Base-by-base conservation (phyloP, 2,888 invertebrate species). In the Netelia inedita region DNA sequence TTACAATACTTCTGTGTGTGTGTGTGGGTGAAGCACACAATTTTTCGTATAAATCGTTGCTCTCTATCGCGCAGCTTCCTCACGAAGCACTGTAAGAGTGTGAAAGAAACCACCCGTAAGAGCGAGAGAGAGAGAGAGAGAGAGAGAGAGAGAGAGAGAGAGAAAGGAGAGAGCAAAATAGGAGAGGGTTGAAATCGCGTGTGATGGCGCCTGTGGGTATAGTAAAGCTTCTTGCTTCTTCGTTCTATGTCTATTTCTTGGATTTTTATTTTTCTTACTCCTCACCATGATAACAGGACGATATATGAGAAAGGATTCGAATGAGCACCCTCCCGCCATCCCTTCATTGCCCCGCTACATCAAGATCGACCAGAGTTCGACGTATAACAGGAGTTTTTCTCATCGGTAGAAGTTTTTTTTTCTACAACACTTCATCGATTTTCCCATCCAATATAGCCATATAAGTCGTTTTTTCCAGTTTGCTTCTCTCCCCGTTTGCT, bases 41-140 rank as follows among this genome's bases (percentile, higher is more conserved):
- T 84, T 86, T 87, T 86, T 85, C 84, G 86, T 86, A 87, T 85
- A 84, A 81, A 86, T 83, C 83, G 75, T 61, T 71, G 65, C 66
- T 81, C 79, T 74, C 69, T 43, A 53, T 69, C 53, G 35, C 43
- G 66, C 46, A 75, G 68, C 72, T 50, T 63, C 43, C 23, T 79
- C 46, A 53, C 55, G 16, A 63, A 59, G 19, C 43, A 57, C 57
- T 23, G 43, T 41, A 69, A 71, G 69, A 74, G 74, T 69, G 63
- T 71, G 68, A 61, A 85, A 82, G 80, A 85, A 85, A 79, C 53
- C 72, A 74, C 72, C 71, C 55, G 9, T 1, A 72, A 41, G 23
- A 11, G 16, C 16, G 23, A 35, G 35, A 71, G 53, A 61, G 16
- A 16, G 41, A 35, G 19, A 43, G 16, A 65, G 50, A 10, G 61